Base-by-base conservation (phyloP, 2,888 invertebrate genomes). In the Geophilus truncorum region DNA sequence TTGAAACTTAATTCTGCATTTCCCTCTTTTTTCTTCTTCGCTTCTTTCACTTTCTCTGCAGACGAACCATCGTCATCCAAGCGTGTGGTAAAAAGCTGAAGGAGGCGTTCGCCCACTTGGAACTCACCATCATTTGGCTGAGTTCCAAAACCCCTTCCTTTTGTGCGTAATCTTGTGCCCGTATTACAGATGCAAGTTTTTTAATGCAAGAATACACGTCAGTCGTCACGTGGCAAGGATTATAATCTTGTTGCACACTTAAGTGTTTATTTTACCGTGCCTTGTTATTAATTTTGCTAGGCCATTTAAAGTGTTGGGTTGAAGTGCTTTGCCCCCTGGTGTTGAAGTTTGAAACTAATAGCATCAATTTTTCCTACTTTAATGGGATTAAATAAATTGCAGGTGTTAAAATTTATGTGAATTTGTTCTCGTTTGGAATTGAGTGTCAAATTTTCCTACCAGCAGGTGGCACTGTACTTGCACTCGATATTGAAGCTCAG, bases 1-100 rank as follows among this genome's bases (percentile, higher is more conserved):
- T 62, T 62, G 62, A 62, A 62, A 62, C 62, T 62, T 62, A 62
- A 62, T 62, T 62, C 62, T 62, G 62, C 62, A 62, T 62, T 62
- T 62, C 15, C 62, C 23, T 4, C 15, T 25, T 25, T 62, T 62
- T 62, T 62, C 15, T 45, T 12, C 15, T 45, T 45, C n/a, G 3
- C 12, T 45, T 45, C 18, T 45, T 45, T 45, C n/a, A 3, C 12
- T 45, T 45, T 18, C 12, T 28, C 62, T 25, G 23, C 25, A 25
- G 62, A 23, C 23, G 62, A 23, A 62, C 62, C 62, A 62, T 62
- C 62, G 23, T 25, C 62, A 62, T 25, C 62, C 62, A 62, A 12
- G 62, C 62, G 62, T 62, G 62, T 62, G 62, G 62, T 62, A 62
- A 23, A 45, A 62, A 25, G 62, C 25, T 25, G 62, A 25, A 62